phyloP scores from a whole-genome alignment of 2,888 invertebrate species.

The Agrochola circellaris region DNA sequence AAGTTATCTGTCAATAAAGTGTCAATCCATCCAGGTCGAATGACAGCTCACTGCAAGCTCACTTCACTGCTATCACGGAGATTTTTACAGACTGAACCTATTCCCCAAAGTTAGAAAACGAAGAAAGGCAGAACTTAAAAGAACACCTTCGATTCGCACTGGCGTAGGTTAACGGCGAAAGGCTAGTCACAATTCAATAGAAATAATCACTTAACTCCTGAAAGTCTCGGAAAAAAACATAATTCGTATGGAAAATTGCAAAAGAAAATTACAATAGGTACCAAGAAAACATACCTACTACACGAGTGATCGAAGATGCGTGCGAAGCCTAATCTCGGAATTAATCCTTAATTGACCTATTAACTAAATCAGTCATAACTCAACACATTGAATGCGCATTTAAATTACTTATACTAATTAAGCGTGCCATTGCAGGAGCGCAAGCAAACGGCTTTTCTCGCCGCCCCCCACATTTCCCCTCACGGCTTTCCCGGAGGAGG shows the following conservation, averaged over 20 bases:
- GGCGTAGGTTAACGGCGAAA: not conserved
- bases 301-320: constrained; percentile 24
- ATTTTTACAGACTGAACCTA: too few relatives aligned
- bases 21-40: too few relatives aligned
- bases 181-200: too few relatives aligned
- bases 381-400: constrained; percentile 58
- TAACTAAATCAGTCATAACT: constrained; percentile 58
- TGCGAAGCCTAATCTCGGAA: constrained; percentile 40
- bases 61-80: too few relatives aligned
- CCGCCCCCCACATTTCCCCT: constrained; percentile 77
- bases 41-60: too few relatives aligned
- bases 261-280: not conserved
- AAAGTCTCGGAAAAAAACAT: not conserved
- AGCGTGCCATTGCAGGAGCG: constrained; percentile 49
- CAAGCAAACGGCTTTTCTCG: constrained; percentile 69
- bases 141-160: not conserved
- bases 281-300: not conserved
- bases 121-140: not conserved
- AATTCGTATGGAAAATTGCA: constrained; percentile 3
- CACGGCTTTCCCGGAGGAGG: constrained; percentile 85
- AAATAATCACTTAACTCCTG: not conserved
- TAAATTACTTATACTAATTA: constrained; percentile 65
- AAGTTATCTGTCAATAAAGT: too few relatives aligned
- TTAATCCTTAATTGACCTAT: constrained; percentile 59
- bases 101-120: not conserved